phyloP scores from a whole-genome alignment of 2,797 vertebrate species.

The Atherinosoma microstoma region DNA sequence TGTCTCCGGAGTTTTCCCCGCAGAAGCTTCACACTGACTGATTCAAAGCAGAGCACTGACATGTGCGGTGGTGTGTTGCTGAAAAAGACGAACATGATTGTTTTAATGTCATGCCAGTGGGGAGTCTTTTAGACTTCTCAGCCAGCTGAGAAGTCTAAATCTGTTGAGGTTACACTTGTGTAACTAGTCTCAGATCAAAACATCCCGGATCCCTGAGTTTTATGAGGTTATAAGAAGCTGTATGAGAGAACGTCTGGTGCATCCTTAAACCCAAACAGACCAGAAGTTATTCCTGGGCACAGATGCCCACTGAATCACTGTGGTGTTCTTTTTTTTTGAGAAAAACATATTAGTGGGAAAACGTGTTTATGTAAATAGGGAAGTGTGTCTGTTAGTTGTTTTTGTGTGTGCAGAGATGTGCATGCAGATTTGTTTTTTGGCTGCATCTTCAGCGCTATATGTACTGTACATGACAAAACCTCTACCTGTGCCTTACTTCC shows the following conservation, averaged over 20 bases:
- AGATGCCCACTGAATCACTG: constrained; percentile 41
- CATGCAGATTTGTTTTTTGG: neutral
- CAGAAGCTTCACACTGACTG: constrained; percentile 21
- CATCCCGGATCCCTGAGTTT: constrained; percentile 35
- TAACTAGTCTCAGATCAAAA: constrained; percentile 26
- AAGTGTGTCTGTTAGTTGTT: constrained; percentile 20
- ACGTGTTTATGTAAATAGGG: constrained; percentile 27
- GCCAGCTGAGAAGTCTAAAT: constrained; percentile 30
- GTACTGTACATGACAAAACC: neutral
- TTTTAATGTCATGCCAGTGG: constrained; percentile 28
- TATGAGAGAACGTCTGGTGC: constrained; percentile 33
- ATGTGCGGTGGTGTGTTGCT: constrained; percentile 14
- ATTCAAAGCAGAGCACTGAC: constrained; percentile 21
- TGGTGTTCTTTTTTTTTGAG: constrained; percentile 34
- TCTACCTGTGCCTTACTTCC: constrained; percentile 36
- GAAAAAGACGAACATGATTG: constrained; percentile 33
- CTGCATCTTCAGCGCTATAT: neutral
- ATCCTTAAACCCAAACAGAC: constrained; percentile 6
- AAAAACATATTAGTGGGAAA: constrained; percentile 38
- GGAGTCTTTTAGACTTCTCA: constrained; percentile 4
- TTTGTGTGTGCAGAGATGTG: constrained; percentile 15
- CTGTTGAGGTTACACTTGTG: constrained; percentile 27
- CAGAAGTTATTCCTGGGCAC: constrained; percentile 22
- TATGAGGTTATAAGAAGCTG: constrained; percentile 30
- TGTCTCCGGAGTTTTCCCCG: constrained; percentile 9